These are phyloP conservation scores for Sebastes glaucus DNA, from an alignment of 2,797 vertebrate genomes.

Conservation along the genomic window DNA sequence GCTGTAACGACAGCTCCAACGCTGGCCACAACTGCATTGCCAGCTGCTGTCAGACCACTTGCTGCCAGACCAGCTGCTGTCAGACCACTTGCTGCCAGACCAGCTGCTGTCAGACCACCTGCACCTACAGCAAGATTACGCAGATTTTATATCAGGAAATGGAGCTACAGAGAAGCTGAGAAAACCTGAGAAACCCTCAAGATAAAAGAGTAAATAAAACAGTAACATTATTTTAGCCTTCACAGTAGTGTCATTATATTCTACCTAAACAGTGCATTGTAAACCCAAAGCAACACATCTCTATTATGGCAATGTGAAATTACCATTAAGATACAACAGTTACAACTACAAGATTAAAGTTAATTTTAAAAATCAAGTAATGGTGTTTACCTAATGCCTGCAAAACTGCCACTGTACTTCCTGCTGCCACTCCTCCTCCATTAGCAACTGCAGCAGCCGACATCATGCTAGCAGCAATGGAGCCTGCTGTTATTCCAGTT, in stretches of 20 bases:
- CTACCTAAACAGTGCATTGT: background rate
- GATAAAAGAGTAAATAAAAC: background rate
- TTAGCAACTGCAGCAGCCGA: conserved; percentile 51
- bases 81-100: background rate
- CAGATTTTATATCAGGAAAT: background rate
- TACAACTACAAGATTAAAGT: background rate
- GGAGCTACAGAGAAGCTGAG: background rate
- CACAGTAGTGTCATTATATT: background rate
- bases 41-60: too few species aligned
- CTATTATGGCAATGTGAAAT: background rate
- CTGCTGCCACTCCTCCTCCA: conserved; percentile 64
- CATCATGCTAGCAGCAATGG: conserved; percentile 62
- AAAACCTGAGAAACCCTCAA: background rate
- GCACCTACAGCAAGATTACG: background rate
- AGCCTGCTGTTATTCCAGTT: conserved; percentile 45
- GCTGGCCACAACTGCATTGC: background rate
- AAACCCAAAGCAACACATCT: background rate
- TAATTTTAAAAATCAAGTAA: background rate
- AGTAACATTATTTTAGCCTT: background rate
- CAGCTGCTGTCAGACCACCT: conserved; percentile 4
- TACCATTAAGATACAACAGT: background rate
- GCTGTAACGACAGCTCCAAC: background rate
- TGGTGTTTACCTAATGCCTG: conserved; percentile 22
- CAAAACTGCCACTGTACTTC: conserved; percentile 5
- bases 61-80: too few species aligned